A percentile compares a stretch with the other conserved stretches of the same genome.
phyloP scores from a whole-genome alignment of 2,113 vertebrate genomes.

The Phylloscopus trochilus region DNA sequence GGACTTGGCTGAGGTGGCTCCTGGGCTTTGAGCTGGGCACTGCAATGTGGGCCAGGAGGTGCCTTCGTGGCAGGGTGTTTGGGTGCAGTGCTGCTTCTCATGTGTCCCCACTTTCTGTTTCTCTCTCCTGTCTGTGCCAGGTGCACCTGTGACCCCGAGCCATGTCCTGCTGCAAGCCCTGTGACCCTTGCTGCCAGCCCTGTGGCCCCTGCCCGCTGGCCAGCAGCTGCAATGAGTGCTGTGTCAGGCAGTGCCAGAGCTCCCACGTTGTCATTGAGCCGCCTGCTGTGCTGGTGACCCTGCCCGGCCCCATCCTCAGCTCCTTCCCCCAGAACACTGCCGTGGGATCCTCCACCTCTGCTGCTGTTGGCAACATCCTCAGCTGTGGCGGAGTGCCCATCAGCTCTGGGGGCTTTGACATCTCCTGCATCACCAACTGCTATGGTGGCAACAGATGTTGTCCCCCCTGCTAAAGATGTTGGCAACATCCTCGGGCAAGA shows the following conservation, averaged over 20 bases:
- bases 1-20: too few relatives aligned
- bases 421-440: not conserved
- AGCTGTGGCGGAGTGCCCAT: not conserved
- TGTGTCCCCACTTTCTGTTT: too few relatives aligned
- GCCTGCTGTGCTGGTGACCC: not conserved
- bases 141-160: not conserved
- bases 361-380: not conserved
- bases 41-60: too few relatives aligned
- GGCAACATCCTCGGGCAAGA: too few relatives aligned
- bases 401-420: not conserved
- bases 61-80: too few relatives aligned
- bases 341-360: not conserved
- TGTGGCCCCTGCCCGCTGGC: not conserved
- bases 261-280: not conserved
- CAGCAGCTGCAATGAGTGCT: not conserved
- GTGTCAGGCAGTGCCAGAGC: not conserved
- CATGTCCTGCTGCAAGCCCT: not conserved
- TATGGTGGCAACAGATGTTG: not conserved
- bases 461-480: too few relatives aligned
- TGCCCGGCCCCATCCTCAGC: not conserved
- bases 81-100: too few relatives aligned
- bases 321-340: not conserved
- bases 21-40: too few relatives aligned
- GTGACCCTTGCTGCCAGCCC: not conserved
- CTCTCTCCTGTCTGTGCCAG: too few relatives aligned